Percentiles rank a stretch among this genome's conserved stretches.
These are phyloP conservation scores for Teleogryllus occipitalis DNA, from an alignment of 1,140 invertebrate genomes.

Conservation along the genomic window DNA sequence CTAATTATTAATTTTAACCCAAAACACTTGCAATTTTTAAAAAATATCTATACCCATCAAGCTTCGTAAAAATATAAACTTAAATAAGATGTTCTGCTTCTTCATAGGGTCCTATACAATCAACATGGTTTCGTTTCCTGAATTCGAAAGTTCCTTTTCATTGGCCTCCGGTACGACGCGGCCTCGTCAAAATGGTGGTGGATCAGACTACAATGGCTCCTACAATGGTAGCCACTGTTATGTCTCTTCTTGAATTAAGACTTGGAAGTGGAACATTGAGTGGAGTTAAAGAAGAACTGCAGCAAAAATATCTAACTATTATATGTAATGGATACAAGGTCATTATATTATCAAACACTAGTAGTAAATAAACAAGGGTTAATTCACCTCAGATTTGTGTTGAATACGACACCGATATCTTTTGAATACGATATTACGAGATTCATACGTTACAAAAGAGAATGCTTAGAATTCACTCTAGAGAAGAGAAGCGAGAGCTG, in stretches of 20 bases:
- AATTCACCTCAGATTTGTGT: no score
- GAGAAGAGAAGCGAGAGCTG: no score
- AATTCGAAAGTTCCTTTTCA: neutral
- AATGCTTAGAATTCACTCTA: no score
- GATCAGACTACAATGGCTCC: neutral
- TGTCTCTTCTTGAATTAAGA: neutral
- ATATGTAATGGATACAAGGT: neutral
- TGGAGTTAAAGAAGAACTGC: neutral
- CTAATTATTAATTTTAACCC: no score
- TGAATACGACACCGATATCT: no score
- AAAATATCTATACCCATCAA: no score
- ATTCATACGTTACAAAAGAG: no score
- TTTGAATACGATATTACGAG: no score
- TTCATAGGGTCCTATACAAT: constrained; percentile 14
- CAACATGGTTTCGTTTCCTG: constrained; percentile 18
- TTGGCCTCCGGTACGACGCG: neutral
- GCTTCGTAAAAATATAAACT: no score
- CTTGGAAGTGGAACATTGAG: neutral
- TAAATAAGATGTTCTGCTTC: neutral
- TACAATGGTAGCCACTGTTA: neutral
- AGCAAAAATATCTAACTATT: neutral
- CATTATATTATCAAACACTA: no score
- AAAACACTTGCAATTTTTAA: no score
- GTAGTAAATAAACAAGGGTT: no score
- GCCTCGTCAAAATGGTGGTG: neutral